Conservation (phyloP, 2,888 invertebrate genomes). For the Xanthorhoe designata region DNA sequence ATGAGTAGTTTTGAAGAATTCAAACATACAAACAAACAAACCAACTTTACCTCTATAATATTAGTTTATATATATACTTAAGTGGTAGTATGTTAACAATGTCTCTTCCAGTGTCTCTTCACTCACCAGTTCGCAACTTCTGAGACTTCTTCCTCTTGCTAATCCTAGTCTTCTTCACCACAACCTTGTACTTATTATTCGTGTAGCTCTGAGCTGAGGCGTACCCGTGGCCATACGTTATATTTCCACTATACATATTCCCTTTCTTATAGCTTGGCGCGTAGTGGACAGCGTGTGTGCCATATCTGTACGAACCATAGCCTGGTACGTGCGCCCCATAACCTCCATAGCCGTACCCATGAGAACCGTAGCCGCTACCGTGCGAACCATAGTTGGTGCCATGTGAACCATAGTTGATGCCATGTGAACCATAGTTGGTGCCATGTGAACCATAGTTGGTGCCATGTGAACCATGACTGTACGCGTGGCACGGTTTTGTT, state of each 20-base stretch:
- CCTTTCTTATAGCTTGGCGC: constrained; percentile 54
- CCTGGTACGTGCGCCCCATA: constrained; percentile 10
- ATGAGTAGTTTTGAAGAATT: too few relatives aligned
- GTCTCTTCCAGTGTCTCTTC: too few relatives aligned
- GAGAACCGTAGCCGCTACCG: constrained; percentile 25
- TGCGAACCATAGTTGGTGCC: constrained; percentile 23
- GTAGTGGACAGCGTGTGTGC: constrained; percentile 36
- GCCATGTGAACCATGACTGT: constrained; percentile 13
- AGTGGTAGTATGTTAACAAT: too few relatives aligned
- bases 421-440: constrained; percentile 21
- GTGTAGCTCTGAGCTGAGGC: constrained; percentile 67
- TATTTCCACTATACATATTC: constrained; percentile 56
- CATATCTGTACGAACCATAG: constrained; percentile 26
- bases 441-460: constrained; percentile 18
- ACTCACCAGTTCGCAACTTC: constrained; percentile 62
- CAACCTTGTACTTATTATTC: constrained; percentile 68
- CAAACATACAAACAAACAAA: too few relatives aligned
- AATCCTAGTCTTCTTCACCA: constrained; percentile 65
- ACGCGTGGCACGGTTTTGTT: constrained; percentile 22
- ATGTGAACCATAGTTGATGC: constrained; percentile 20
- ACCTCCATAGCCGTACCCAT: constrained; percentile 24
- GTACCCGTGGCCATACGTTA: constrained; percentile 54
- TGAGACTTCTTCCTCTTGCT: constrained; percentile 53
- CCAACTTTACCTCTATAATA: too few relatives aligned
- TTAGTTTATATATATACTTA: too few relatives aligned